These are phyloP conservation scores for Tetraodon nigroviridis DNA, from an alignment of 2,113 vertebrate species.

Conservation along the genomic window DNA sequence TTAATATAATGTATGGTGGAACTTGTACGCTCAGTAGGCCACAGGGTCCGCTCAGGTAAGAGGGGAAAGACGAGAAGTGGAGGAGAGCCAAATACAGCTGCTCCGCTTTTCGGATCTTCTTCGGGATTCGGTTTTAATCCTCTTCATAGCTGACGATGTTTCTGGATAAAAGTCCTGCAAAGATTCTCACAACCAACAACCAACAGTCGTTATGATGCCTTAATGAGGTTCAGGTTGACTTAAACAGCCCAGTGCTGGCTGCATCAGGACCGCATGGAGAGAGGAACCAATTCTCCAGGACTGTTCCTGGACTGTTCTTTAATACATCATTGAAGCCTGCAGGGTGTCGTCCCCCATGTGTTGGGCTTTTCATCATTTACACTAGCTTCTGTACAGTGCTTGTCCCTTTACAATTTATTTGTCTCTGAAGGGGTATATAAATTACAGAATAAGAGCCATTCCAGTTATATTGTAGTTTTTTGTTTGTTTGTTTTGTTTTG, in stretches of 20 bases:
- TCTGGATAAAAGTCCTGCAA: too few relatives aligned
- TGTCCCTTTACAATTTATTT: background rate
- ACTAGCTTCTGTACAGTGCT: background rate
- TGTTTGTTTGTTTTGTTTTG: too few relatives aligned
- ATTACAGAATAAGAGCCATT: too few relatives aligned
- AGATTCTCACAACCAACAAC: too few relatives aligned
- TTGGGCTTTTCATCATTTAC: slow-evolving; percentile 24
- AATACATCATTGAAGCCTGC: slow-evolving; percentile 29
- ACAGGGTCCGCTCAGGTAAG: background rate
- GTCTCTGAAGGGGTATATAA: background rate
- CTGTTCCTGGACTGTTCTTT: background rate
- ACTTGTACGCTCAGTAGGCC: background rate
- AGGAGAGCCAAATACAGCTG: background rate
- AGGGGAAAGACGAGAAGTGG: background rate
- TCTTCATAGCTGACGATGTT: too few relatives aligned
- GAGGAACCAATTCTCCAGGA: slow-evolving; percentile 3
- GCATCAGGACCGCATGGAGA: background rate
- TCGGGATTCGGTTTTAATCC: background rate
- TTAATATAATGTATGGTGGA: slow-evolving; percentile 30
- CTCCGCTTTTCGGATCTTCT: background rate
- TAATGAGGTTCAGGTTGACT: too few relatives aligned
- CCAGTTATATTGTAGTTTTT: too few relatives aligned
- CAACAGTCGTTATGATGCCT: too few relatives aligned
- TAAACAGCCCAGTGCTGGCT: too few relatives aligned
- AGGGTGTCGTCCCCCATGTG: slow-evolving; percentile 11